Evolutionary conservation across 2,113 vertebrate genomes (phyloP).

Genomic region (Lethenteron reissneri): DNA sequence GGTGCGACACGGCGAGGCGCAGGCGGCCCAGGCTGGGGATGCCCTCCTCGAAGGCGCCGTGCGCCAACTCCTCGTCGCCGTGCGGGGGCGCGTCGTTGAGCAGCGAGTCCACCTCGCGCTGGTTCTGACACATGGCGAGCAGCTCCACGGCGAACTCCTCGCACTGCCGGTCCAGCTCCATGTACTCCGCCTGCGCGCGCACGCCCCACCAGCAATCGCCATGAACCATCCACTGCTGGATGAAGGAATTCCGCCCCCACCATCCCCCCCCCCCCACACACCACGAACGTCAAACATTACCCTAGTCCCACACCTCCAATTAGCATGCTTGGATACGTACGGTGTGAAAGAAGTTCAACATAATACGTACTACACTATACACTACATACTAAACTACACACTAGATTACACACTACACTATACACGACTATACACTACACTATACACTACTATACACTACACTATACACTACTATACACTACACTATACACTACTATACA

Average conservation of each 20-base stretch:
- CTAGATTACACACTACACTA: too few species aligned
- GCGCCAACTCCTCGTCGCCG: slow-evolving; percentile 20
- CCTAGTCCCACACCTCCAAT: not conserved
- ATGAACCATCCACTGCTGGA: too few species aligned
- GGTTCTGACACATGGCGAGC: slow-evolving; percentile 64
- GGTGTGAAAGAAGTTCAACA: too few species aligned
- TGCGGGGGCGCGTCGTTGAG: slow-evolving; percentile 36
- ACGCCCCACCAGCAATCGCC: too few species aligned
- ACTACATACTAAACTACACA: too few species aligned
- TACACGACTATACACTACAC: too few species aligned
- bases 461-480: too few species aligned
- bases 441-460: too few species aligned
- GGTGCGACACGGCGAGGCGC: slow-evolving; percentile 50
- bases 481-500: too few species aligned
- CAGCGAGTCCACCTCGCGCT: slow-evolving; percentile 56
- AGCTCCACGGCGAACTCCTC: slow-evolving; percentile 62
- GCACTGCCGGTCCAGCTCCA: slow-evolving; percentile 39
- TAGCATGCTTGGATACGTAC: not conserved
- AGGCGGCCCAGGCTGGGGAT: slow-evolving; percentile 55
- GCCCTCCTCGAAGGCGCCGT: slow-evolving; percentile 51
- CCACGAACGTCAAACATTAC: not conserved
- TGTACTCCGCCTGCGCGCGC: slow-evolving; percentile 41
- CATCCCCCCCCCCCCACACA: not conserved
- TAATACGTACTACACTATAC: too few species aligned
- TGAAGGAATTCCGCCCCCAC: not conserved